These are phyloP conservation scores for Platyscapa corneri DNA, from an alignment of 1,140 invertebrate genomes.

Conservation along the genomic window DNA sequence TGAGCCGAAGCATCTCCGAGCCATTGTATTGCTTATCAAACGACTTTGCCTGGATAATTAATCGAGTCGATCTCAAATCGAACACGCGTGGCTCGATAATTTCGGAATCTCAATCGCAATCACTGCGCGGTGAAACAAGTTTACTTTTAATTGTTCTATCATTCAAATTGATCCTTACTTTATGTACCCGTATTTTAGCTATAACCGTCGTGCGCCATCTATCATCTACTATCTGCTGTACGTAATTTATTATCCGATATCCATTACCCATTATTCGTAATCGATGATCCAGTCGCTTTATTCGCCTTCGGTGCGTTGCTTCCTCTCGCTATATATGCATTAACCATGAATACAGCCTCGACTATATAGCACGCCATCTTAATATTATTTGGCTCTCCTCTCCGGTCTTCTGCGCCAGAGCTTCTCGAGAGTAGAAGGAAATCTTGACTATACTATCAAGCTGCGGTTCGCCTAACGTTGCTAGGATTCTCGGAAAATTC, in stretches of 20 bases:
- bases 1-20: not conserved
- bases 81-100: not conserved
- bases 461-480: not conserved
- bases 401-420: not conserved
- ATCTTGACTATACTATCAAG: constrained; percentile 12
- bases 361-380: constrained; percentile 8
- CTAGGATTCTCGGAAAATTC: not conserved
- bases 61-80: not conserved
- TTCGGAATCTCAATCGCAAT: not conserved
- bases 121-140: not conserved
- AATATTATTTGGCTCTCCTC: constrained; percentile 38
- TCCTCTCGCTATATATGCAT: not conserved
- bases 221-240: constrained; percentile 25
- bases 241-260: constrained; percentile 46
- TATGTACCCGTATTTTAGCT: not conserved
- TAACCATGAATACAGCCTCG: constrained; percentile 35
- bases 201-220: not conserved
- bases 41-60: not conserved
- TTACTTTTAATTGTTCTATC: no score
- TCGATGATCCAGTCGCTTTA: constrained; percentile 38
- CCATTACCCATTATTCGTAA: constrained; percentile 46
- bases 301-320: not conserved
- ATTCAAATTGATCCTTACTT: not conserved
- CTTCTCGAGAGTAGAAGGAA: constrained; percentile 4
- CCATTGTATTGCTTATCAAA: not conserved